Percentiles rank a stretch among this genome's conserved stretches.
Evolutionary conservation across 2,888 invertebrate species (phyloP).

Genomic region (Cephus pygmeus): DNA sequence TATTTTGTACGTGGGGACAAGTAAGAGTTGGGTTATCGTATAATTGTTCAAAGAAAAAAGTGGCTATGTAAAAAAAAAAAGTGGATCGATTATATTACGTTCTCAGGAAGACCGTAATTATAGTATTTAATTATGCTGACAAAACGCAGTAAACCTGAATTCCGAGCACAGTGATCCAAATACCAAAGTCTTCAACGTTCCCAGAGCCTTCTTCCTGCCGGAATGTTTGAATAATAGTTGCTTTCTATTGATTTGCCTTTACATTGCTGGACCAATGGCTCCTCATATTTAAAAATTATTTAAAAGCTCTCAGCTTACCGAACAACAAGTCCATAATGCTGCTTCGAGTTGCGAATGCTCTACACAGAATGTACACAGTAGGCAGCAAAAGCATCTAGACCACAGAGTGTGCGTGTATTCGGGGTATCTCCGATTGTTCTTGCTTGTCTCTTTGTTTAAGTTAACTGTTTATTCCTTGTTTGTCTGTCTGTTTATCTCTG

Average conservation of each 20-base stretch:
- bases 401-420: conserved; percentile 38
- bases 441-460: background rate
- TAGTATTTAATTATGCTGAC: conserved; percentile 47
- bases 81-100: conserved; percentile 22
- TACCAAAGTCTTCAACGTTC: conserved; percentile 47
- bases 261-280: conserved; percentile 35
- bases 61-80: background rate
- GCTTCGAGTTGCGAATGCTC: conserved; percentile 3
- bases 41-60: background rate
- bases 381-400: conserved; percentile 55
- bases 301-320: conserved; percentile 35
- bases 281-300: conserved; percentile 36
- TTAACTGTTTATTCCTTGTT: background rate
- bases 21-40: background rate
- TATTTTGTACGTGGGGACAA: background rate
- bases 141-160: conserved; percentile 54
- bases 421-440: background rate
- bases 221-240: conserved; percentile 53
- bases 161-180: conserved; percentile 49
- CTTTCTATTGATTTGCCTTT: conserved; percentile 40
- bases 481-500: background rate
- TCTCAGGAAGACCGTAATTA: conserved; percentile 59
- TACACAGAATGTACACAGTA: conserved; percentile 48
- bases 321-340: conserved; percentile 40
- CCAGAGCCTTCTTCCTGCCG: conserved; percentile 44